These are phyloP conservation scores for Microplitis mediator DNA, from an alignment of 1,140 invertebrate genomes.

Conservation along the genomic window DNA sequence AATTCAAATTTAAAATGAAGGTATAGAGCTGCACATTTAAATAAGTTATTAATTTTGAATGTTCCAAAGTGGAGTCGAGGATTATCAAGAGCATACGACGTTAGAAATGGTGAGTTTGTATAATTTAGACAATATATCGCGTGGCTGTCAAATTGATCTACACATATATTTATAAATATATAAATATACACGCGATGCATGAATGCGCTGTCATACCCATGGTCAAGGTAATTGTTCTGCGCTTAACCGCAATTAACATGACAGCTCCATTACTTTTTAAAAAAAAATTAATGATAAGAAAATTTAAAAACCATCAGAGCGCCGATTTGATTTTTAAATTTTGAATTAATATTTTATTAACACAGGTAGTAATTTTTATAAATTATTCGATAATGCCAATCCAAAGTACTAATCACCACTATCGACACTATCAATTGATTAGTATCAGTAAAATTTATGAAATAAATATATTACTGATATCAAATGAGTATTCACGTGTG, in stretches of 20 bases:
- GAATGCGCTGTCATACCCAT: neutral
- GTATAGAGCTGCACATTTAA: neutral
- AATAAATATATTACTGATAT: neutral
- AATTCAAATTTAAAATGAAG: neutral
- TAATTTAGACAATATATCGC: neutral
- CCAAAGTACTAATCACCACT: too few relatives aligned
- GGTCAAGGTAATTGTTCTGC: neutral
- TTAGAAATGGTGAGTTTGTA: slow-evolving; percentile 31
- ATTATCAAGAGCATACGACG: slow-evolving; percentile 26
- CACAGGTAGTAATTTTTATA: too few relatives aligned
- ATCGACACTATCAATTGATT: neutral
- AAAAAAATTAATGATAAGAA: too few relatives aligned
- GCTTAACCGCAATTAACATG: neutral
- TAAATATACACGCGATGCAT: neutral
- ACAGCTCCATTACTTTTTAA: neutral
- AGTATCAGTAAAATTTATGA: neutral
- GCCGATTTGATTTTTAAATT: too few relatives aligned
- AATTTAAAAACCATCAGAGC: too few relatives aligned
- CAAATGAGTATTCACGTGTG: slow-evolving; percentile 1
- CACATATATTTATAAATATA: neutral
- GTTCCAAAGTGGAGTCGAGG: slow-evolving; percentile 18
- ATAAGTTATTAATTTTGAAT: slow-evolving; percentile 5
- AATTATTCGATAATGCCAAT: too few relatives aligned
- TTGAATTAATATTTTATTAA: too few relatives aligned
- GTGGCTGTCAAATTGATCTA: neutral